Base-by-base conservation (phyloP, 2,113 vertebrate genomes). In the Cyprinus carpio region DNA sequence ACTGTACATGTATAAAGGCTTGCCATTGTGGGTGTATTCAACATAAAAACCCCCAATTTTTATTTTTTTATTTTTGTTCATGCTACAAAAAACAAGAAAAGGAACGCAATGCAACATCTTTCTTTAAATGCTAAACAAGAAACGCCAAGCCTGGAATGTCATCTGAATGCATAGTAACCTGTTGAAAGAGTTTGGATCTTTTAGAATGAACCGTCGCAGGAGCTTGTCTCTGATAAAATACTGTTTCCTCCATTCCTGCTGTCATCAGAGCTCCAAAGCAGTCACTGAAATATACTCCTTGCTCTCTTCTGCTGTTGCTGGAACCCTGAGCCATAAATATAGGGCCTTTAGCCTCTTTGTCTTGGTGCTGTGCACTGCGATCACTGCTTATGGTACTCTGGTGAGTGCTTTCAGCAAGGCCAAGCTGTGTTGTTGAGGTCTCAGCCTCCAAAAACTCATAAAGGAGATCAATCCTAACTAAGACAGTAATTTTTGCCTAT, bases 381-480 rank as follows among this genome's bases (percentile, higher is more conserved):
- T 86, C 67, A 43, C 74, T 1, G 11, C 81, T 90, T 90, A 92
- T 87, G 87, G 90, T 88, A 90, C 92, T 91, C 93, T 27, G 40
- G 92, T 87, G 91, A 87, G 90, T 92, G 88, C 91, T 92, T 74
- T 85, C 43, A 85, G 86, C 79, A 82, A 82, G 87, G 81, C 79
- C 88, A 88, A 83, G 75, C 18, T 16, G 71, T 64, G 40, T 29
- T 75, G 67, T 85, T 77, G 67, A 4, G 15, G 81, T 62, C 86
- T 90, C 49, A 87, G 90, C 87, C 81, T 84, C 84, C 62, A 78
- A 82, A 72, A 84, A 85, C 69, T 88, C 88, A 86, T 88, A 81
- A 90, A 86, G 87, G 82, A 85, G 84, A 91, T 92, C 90, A 90
- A 92, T 92, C 87, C 89, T 12, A 82, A 87, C 85, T 87, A 91